A percentile compares a stretch with the other conserved stretches of the same genome.
Conservation (phyloP, 2,797 vertebrate species). For the Pangasius sanitwongsei region DNA sequence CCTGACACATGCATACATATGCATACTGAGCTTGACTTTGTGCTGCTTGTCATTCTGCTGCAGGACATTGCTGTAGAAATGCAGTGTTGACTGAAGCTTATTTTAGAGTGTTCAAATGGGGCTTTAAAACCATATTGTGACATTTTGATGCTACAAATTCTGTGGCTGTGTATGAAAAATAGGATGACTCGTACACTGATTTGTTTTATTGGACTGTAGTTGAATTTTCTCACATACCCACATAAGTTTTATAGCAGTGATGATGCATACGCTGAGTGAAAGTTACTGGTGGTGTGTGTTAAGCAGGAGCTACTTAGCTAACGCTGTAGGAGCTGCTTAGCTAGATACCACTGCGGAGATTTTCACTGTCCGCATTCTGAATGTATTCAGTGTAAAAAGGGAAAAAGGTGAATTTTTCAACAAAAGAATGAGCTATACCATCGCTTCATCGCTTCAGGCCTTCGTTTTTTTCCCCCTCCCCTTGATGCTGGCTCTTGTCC, state of each 20-base stretch:
- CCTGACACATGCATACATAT: constrained; percentile 12
- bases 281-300: not conserved
- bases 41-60: constrained; percentile 15
- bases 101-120: not conserved
- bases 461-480: not conserved
- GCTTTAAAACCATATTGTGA: not conserved
- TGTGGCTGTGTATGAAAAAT: not conserved
- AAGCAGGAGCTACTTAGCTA: not conserved
- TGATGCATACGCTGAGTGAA: not conserved
- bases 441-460: not conserved
- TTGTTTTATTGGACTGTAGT: not conserved
- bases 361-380: not conserved
- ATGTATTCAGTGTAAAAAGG: not conserved
- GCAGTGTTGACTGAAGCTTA: not conserved
- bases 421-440: constrained; percentile 5
- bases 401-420: not conserved
- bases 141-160: not conserved
- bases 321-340: not conserved
- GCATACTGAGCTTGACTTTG: constrained; percentile 17
- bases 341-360: not conserved
- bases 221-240: not conserved
- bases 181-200: not conserved
- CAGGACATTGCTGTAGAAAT: constrained; percentile 25
- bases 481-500: not conserved
- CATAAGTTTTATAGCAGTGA: not conserved